Evolutionary conservation across 2,888 invertebrate genomes (phyloP).

Genomic region (Steinernema carpocapsae): DNA sequence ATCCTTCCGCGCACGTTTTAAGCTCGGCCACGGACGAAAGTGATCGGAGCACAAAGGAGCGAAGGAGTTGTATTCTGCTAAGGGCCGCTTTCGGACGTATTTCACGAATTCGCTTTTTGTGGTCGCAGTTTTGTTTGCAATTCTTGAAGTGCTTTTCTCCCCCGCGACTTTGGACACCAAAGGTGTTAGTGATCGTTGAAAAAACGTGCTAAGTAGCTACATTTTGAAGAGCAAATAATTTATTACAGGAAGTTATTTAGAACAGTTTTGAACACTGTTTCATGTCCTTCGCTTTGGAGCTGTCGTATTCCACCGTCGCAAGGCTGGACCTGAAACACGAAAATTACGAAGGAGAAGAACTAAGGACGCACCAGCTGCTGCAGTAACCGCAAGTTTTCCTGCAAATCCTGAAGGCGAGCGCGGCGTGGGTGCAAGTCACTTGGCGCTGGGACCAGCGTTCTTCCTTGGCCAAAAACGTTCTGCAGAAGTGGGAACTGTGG

Average conservation of each 20-base stretch:
- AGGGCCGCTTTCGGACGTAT: neutral
- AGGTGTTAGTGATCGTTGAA: neutral
- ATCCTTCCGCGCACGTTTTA: slow-evolving; percentile 8
- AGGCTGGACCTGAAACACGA: slow-evolving; percentile 46
- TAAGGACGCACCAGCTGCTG: slow-evolving; percentile 35
- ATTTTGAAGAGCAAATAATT: slow-evolving; percentile 15
- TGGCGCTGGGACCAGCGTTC: slow-evolving; percentile 51
- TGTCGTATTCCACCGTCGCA: slow-evolving; percentile 55
- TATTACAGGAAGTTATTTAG: slow-evolving; percentile 38
- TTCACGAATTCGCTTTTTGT: slow-evolving; percentile 14
- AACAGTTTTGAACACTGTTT: slow-evolving; percentile 54
- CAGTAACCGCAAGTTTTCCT: slow-evolving; percentile 62
- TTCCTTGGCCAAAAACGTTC: slow-evolving; percentile 35
- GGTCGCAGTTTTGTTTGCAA: neutral
- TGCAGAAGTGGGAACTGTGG: slow-evolving; percentile 54
- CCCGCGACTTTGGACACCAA: neutral
- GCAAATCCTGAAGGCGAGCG: slow-evolving; percentile 61
- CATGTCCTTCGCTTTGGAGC: slow-evolving; percentile 51
- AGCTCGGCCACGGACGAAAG: neutral
- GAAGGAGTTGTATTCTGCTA: neutral
- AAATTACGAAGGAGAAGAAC: neutral
- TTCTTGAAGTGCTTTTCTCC: neutral
- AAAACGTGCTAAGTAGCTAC: neutral
- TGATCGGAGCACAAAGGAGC: neutral
- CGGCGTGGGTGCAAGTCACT: slow-evolving; percentile 55